A percentile compares a stretch with the other conserved stretches of the same genome.
Conservation (phyloP, 2,113 vertebrate genomes). For the Callospermophilus lateralis region DNA sequence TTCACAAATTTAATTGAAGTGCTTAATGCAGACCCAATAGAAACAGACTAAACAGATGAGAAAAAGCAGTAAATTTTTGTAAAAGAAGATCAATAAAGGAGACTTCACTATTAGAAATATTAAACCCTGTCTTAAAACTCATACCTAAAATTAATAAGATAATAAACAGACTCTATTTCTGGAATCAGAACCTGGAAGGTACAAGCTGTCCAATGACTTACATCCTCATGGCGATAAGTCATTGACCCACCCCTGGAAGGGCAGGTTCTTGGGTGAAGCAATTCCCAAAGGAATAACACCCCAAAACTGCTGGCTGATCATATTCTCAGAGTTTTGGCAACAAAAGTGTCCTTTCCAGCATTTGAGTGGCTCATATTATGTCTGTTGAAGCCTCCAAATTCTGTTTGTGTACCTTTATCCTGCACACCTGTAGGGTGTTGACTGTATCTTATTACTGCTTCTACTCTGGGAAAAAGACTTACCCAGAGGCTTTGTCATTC, state of each 20-base stretch:
- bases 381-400: not conserved
- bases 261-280: not conserved
- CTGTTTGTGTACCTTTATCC: not conserved
- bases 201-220: not conserved
- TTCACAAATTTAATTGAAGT: conserved; percentile 37
- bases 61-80: conserved; percentile 9
- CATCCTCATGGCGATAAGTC: not conserved
- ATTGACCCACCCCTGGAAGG: not conserved
- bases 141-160: conserved; percentile 24
- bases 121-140: conserved; percentile 19
- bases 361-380: not conserved
- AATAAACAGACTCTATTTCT: not conserved
- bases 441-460: not conserved
- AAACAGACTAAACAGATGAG: conserved; percentile 13
- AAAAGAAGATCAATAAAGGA: conserved; percentile 9
- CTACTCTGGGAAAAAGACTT: not conserved
- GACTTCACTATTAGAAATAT: not conserved
- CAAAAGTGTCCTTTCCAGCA: not conserved
- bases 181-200: not conserved
- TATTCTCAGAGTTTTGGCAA: not conserved
- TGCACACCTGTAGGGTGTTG: not conserved
- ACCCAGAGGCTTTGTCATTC: not conserved
- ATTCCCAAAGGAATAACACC: not conserved
- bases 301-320: not conserved
- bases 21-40: not conserved